Base-by-base conservation (phyloP, 2,797 vertebrate genomes). In the Avahi laniger region DNA sequence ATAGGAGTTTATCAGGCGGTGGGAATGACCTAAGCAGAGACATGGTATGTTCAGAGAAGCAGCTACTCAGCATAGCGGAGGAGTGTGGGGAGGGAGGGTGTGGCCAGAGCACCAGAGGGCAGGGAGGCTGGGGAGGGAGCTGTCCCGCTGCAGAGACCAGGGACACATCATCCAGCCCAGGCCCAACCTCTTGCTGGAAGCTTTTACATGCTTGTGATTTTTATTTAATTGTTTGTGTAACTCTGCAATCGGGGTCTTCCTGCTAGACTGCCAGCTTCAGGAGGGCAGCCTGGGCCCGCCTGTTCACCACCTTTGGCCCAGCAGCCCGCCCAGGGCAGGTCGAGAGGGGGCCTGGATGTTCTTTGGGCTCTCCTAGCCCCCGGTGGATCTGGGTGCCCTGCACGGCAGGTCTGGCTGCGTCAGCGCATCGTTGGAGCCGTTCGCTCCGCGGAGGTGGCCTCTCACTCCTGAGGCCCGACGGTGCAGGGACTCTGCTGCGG, bases 391-490 rank as follows among this genome's bases (percentile, higher is more conserved):
- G 28, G 59, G 38, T 6, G 18, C 48, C 7, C 18, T 28, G 54
- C 50, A 14, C 4, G 9, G 26, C 48, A 54, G 18, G 28, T 70
- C 83, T 38, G 20, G 33, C 4, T 97, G 93, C 94, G 91, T 95
- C 69, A 96, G 92, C 18, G n/a, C 97, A 97, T 97, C 97, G 90
- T 95, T 95, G 94, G 93, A 98, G 96, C 97, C 83, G 92, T 97
- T 97, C 95, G 95, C 96, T 78, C 57, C 94, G 69, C 95, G 94
- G 86, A 96, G 96, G 97, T 82, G 96, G 95, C 96, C 95, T 92
- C 97, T 97, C 97, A 93, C 97, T 97, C 98, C 98, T 97, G 96
- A 97, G 96, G 89, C 91, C 96, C 94, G 93, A 75, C 97, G 97
- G 96, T 95, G 94, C 93, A 52, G 97, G 97, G 97, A 96, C 97